These are phyloP conservation scores for Emydoidea blandingii DNA, from an alignment of 2,797 vertebrate genomes.

Conservation along the genomic window DNA sequence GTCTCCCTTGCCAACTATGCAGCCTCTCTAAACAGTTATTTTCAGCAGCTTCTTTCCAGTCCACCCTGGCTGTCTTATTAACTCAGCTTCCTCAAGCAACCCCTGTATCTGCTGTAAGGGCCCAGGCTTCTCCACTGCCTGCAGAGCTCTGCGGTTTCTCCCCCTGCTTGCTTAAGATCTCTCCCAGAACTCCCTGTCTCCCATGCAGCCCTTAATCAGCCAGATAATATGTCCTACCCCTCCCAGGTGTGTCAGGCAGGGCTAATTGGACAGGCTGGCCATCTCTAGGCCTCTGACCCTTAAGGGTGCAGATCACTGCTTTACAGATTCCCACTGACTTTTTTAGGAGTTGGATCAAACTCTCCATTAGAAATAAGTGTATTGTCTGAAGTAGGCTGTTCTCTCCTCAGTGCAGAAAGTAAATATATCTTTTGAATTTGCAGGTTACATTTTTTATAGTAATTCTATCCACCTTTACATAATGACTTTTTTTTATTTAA, in stretches of 20 bases:
- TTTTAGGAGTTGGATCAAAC: background rate
- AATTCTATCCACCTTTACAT: background rate
- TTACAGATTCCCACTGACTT: background rate
- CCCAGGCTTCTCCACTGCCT: background rate
- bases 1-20: background rate
- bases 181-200: background rate
- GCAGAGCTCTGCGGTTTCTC: background rate
- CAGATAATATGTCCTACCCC: background rate
- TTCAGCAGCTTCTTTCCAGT: background rate
- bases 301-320: background rate
- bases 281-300: background rate
- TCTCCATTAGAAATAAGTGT: background rate
- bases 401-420: background rate
- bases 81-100: background rate
- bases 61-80: background rate
- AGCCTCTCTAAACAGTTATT: background rate
- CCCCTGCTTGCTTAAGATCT: background rate
- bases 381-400: background rate
- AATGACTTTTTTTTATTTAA: background rate
- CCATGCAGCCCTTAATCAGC: background rate
- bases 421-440: background rate
- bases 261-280: background rate
- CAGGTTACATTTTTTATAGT: background rate
- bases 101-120: too few species aligned
- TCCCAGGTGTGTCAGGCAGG: background rate